phyloP scores from a whole-genome alignment of 2,888 invertebrate species.

The Microplitis manilae region DNA sequence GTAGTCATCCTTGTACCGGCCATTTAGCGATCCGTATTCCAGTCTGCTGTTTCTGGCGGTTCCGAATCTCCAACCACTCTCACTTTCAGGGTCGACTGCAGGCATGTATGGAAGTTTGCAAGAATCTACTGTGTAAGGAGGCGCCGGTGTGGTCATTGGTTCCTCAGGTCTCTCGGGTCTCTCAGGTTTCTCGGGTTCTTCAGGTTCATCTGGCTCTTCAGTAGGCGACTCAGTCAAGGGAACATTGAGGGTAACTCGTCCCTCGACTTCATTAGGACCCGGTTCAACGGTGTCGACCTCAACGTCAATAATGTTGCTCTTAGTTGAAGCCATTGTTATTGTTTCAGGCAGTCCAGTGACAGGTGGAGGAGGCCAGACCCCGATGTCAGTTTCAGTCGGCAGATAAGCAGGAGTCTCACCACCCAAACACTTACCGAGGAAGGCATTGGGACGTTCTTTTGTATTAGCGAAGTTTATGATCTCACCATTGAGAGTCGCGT shows the following conservation, averaged over 20 bases:
- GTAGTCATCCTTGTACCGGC: slow-evolving; percentile 78
- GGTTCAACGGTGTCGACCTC: slow-evolving; percentile 40
- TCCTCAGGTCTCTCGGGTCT: slow-evolving; percentile 66
- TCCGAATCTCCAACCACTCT: slow-evolving; percentile 78
- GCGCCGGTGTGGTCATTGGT: slow-evolving; percentile 61
- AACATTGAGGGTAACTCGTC: slow-evolving; percentile 30
- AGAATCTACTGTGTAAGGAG: slow-evolving; percentile 63
- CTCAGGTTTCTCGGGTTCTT: slow-evolving; percentile 54
- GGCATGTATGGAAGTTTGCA: slow-evolving; percentile 75
- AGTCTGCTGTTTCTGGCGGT: slow-evolving; percentile 80
- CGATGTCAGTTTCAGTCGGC: slow-evolving; percentile 48
- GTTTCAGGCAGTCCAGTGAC: slow-evolving; percentile 39
- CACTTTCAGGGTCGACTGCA: slow-evolving; percentile 72
- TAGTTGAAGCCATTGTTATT: slow-evolving; percentile 36
- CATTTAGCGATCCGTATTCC: slow-evolving; percentile 77
- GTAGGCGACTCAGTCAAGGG: not conserved
- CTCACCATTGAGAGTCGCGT: slow-evolving; percentile 89
- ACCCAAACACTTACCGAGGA: slow-evolving; percentile 76
- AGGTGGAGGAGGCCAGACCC: slow-evolving; percentile 49
- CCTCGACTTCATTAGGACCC: slow-evolving; percentile 37
- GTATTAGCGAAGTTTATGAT: slow-evolving; percentile 85
- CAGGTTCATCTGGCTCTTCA: slow-evolving; percentile 63
- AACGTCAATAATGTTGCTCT: slow-evolving; percentile 41
- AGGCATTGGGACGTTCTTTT: slow-evolving; percentile 75
- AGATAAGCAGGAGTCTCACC: slow-evolving; percentile 59